phyloP scores from a whole-genome alignment of 2,888 invertebrate genomes.

The Orchesella flavescens region DNA sequence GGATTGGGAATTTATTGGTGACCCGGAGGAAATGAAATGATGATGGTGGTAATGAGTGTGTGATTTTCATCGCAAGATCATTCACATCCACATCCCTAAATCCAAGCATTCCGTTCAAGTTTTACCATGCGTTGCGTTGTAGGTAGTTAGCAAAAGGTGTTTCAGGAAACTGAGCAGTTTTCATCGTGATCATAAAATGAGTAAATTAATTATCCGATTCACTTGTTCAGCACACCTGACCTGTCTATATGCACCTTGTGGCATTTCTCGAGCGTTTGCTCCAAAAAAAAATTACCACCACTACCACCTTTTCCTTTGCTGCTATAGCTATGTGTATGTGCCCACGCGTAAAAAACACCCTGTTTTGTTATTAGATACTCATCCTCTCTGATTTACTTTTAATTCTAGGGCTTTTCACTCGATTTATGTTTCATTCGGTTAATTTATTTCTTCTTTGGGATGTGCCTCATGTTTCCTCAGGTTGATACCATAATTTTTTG shows the following conservation, averaged over 20 bases:
- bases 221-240: background rate
- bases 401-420: conserved; percentile 53
- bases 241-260: conserved; percentile 36
- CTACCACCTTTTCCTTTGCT: conserved; percentile 42
- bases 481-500: conserved; percentile 32
- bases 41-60: conserved; percentile 56
- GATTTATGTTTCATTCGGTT: conserved; percentile 51
- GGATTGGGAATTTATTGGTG: conserved; percentile 51
- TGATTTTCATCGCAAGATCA: background rate
- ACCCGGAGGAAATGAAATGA: conserved; percentile 52
- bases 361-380: background rate
- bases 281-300: conserved; percentile 24
- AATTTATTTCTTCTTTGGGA: conserved; percentile 59
- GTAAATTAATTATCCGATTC: conserved; percentile 33
- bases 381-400: conserved; percentile 53
- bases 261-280: conserved; percentile 26
- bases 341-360: conserved; percentile 56
- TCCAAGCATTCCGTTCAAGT: background rate
- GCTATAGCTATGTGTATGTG: conserved; percentile 6
- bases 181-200: conserved; percentile 32
- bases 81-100: background rate
- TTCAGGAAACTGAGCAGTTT: conserved; percentile 50
- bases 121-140: too few species aligned
- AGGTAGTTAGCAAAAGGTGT: conserved; percentile 13
- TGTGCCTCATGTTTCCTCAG: conserved; percentile 42